Percentiles rank a stretch among this genome's conserved stretches.
These are phyloP conservation scores for Rhopilema esculentum DNA, from an alignment of 30 jellyfish, hydroid and myxozoan species.

Conservation along the genomic window DNA sequence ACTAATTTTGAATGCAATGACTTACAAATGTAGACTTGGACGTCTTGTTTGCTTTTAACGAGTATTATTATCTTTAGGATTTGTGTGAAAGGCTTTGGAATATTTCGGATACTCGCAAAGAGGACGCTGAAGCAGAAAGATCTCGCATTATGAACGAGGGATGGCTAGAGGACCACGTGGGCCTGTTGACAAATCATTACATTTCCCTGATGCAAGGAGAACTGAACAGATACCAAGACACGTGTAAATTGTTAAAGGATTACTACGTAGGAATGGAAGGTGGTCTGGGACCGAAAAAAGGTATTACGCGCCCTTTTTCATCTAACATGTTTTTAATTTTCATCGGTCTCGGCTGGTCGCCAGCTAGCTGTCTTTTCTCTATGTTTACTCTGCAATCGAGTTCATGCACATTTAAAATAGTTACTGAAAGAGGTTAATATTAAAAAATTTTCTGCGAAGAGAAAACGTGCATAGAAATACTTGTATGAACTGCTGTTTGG, in stretches of 20 bases:
- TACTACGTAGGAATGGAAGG: conserved; percentile 95
- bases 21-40: too few relatives aligned
- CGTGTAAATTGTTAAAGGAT: conserved; percentile 82
- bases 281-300: conserved; percentile 71
- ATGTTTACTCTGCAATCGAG: too few relatives aligned
- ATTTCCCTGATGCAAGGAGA: conserved; percentile 91
- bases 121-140: conserved; percentile 91
- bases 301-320: conserved; percentile 9
- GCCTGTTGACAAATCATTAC: conserved; percentile 83
- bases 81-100: conserved; percentile 95
- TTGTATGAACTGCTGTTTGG: too few relatives aligned
- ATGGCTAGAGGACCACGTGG: conserved; percentile 94
- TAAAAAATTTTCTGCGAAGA: too few relatives aligned
- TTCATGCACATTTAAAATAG: too few relatives aligned
- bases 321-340: not conserved
- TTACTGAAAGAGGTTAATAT: too few relatives aligned
- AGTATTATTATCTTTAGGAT: conserved; percentile 59
- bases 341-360: not conserved
- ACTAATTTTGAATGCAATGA: too few relatives aligned
- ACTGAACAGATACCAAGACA: conserved; percentile 80
- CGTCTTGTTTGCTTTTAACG: too few relatives aligned
- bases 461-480: too few relatives aligned
- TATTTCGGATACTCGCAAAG: conserved; percentile 94
- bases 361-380: not conserved
- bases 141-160: conserved; percentile 86